Evolutionary conservation across 1,140 invertebrate species (phyloP).

Genomic region (Holcopasites calliopsidis): DNA sequence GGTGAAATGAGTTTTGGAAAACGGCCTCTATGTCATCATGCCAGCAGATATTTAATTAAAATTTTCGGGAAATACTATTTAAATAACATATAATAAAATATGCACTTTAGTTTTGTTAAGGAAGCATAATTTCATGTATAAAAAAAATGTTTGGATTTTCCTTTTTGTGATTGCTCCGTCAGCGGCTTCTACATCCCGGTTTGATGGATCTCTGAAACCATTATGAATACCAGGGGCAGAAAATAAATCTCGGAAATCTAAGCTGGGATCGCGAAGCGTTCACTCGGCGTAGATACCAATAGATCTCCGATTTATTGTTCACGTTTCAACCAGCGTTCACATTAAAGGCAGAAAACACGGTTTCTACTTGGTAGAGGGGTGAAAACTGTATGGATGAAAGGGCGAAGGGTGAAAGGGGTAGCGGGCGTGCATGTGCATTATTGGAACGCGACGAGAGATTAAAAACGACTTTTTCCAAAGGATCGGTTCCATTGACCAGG

Average conservation of each 20-base stretch:
- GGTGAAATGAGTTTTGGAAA: no score
- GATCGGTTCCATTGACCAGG: slow-evolving; percentile 71
- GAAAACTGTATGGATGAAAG: slow-evolving; percentile 4
- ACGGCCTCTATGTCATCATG: no score
- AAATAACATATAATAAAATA: no score
- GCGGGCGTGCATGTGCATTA: slow-evolving; percentile 44
- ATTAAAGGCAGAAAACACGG: slow-evolving; percentile 36
- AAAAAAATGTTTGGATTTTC: no score
- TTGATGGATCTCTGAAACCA: neutral
- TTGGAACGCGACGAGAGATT: slow-evolving; percentile 67
- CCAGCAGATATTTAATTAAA: no score
- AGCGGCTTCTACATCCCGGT: slow-evolving; percentile 2
- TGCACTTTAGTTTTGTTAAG: no score
- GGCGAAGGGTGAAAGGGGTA: neutral
- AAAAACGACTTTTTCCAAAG: slow-evolving; percentile 72
- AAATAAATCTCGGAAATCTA: slow-evolving; percentile 14
- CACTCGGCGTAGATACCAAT: slow-evolving; percentile 6
- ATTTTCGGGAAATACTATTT: no score
- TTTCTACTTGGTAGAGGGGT: slow-evolving; percentile 36
- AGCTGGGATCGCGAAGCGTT: neutral
- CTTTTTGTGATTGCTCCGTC: neutral
- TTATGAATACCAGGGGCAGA: neutral
- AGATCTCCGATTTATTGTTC: slow-evolving; percentile 27
- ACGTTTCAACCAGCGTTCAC: neutral
- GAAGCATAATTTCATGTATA: no score